A percentile compares a stretch with the other conserved stretches of the same genome.
Evolutionary conservation across 2,113 vertebrate species (phyloP).

Genomic region (Lamprotornis superbus): DNA sequence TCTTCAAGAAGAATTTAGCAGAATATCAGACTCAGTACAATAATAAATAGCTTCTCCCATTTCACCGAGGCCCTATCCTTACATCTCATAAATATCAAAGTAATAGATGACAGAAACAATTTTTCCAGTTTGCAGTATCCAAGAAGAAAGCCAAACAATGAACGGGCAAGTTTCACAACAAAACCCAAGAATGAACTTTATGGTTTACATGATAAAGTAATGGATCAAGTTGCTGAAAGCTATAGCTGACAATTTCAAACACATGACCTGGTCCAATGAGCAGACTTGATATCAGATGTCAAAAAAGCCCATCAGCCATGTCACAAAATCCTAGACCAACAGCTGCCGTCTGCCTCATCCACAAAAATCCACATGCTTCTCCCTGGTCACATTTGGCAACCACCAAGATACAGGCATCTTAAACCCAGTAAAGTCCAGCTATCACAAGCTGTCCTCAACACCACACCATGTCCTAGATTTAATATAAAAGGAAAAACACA

Average conservation of each 20-base stretch:
- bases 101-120: not conserved
- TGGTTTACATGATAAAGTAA: not conserved
- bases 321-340: not conserved
- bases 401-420: not conserved
- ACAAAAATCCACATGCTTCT: not conserved
- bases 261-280: not conserved
- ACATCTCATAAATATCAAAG: not conserved
- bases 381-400: not conserved
- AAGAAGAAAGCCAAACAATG: not conserved
- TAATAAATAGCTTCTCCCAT: not conserved
- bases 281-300: not conserved
- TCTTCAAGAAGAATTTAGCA: not conserved
- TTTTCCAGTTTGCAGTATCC: not conserved
- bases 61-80: not conserved
- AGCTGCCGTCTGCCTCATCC: slow-evolving; percentile 5
- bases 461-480: not conserved
- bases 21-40: not conserved
- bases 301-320: not conserved
- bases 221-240: slow-evolving; percentile 4
- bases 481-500: slow-evolving; percentile 3
- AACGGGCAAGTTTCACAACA: slow-evolving; percentile 8
- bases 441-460: not conserved
- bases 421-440: not conserved
- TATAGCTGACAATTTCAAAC: slow-evolving; percentile 34
- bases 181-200: slow-evolving; percentile 1